phyloP scores from a whole-genome alignment of 2,113 vertebrate genomes.

The Bucco capensis region DNA sequence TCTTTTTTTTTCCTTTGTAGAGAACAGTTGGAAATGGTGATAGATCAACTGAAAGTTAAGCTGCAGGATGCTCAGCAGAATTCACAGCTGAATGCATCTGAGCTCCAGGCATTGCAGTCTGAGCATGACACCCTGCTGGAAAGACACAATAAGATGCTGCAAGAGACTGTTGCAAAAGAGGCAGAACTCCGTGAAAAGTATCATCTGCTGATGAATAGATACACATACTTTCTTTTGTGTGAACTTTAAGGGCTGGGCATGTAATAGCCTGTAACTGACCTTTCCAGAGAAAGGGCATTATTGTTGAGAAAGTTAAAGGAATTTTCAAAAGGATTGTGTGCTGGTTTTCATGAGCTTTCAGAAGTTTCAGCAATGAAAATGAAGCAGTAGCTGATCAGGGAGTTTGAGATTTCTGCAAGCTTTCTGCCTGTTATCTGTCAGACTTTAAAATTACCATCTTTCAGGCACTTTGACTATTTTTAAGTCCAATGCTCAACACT shows the following conservation, averaged over 20 bases:
- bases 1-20: conserved; percentile 60
- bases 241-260: background rate
- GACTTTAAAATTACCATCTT: background rate
- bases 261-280: background rate
- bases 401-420: background rate
- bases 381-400: background rate
- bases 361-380: background rate
- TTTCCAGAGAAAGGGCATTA: background rate
- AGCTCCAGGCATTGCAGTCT: conserved; percentile 86
- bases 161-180: conserved; percentile 90
- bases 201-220: background rate
- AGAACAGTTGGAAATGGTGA: conserved; percentile 81
- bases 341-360: background rate
- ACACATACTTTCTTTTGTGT: background rate
- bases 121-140: conserved; percentile 92
- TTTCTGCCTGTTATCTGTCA: background rate
- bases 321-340: background rate
- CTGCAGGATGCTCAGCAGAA: conserved; percentile 87
- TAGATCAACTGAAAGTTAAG: conserved; percentile 86
- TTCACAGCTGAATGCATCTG: conserved; percentile 76
- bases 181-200: conserved; percentile 94
- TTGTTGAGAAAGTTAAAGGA: background rate
- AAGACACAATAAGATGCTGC: conserved; percentile 93
- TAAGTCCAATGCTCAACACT: background rate
- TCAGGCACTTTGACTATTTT: background rate